These are phyloP conservation scores for Eulemur coronatus DNA, from an alignment of 2,797 vertebrate genomes.

Conservation along the genomic window DNA sequence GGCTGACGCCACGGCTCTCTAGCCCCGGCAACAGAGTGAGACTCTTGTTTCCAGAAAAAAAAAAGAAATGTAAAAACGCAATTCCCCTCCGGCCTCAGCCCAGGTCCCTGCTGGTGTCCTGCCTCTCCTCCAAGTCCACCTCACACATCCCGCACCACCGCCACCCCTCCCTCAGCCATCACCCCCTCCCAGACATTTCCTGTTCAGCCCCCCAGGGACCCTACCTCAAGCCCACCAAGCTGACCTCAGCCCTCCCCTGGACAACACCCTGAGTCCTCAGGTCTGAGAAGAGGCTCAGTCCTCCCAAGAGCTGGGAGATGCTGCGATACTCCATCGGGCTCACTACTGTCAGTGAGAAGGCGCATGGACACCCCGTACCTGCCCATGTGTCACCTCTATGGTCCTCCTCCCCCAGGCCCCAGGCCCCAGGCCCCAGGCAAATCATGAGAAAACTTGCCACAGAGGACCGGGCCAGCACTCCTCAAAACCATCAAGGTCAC, in stretches of 20 bases:
- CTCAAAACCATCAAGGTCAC: not conserved
- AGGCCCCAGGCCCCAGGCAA: not conserved
- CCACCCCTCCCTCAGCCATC: too few relatives aligned
- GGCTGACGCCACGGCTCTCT: too few relatives aligned
- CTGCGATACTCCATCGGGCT: not conserved
- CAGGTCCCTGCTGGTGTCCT: not conserved
- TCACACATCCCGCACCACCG: fast-evolving
- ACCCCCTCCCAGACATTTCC: not conserved
- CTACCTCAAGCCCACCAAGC: not conserved
- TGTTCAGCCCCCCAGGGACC: not conserved
- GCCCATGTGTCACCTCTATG: not conserved
- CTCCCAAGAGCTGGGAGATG: not conserved
- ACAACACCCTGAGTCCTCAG: not conserved
- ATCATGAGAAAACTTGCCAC: not conserved
- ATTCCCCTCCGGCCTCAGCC: not conserved
- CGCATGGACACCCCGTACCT: not conserved
- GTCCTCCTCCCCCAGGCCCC: not conserved
- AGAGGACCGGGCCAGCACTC: not conserved
- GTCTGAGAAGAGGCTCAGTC: not conserved
- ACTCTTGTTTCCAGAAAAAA: too few relatives aligned
- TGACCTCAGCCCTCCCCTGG: not conserved
- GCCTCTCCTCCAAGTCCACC: not conserved
- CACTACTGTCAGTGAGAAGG: not conserved
- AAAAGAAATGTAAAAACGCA: not conserved
- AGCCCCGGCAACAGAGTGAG: too few relatives aligned